Base-by-base conservation (phyloP, 2,888 invertebrate genomes). In the Lutraria lutraria region DNA sequence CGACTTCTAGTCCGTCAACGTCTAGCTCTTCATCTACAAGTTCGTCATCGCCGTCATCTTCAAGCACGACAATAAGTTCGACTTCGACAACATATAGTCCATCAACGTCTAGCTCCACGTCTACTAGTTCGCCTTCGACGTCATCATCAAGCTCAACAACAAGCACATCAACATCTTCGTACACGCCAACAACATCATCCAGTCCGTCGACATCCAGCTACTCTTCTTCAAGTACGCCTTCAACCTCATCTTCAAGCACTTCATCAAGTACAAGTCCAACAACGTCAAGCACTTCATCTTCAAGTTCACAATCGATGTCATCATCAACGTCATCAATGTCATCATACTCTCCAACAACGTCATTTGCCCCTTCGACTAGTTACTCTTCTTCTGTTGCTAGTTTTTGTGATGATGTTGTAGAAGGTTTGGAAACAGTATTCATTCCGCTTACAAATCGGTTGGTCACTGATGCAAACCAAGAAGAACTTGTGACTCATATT, bases 251-350 rank as follows among this genome's bases (percentile, higher is more conserved):
- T 4, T 43, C 43, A 43, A 43, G 2, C 8, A 43, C 43, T 8
- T 43, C 43, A 43, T 43, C 2, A 2, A 43, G 43, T 43, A 43
- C n/a, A 63, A 63, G n/a, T n/a, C 63, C 1, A 10, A 8, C 79
- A 13, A 34, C 79, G 19, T 34, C 79, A 79, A 79, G 79, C 31
- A 31, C 79, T 31, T 43, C 79, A 25, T 79, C 79, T 3, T 34
- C 79, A 79, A 3, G 4, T n/a, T 29, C 79, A 34, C 79, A 25
- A 6, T n/a, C 63, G 10, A 63, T 19, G 8, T 68, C 63, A 43
- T 68, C 83, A 6, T 68, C 68, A 63, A 83, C 25, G 19, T n/a
- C 68, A 31, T 43, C 43, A 8, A 25, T 56, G n/a, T 68, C 83
- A 43, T 31, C 83, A 43, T 21, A 43, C 0, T 6, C 63, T 8